A percentile compares a stretch with the other conserved stretches of the same genome.
These are phyloP conservation scores for Eueremaeus valkanovi DNA, from an alignment of 2,888 invertebrate genomes.

Conservation along the genomic window DNA sequence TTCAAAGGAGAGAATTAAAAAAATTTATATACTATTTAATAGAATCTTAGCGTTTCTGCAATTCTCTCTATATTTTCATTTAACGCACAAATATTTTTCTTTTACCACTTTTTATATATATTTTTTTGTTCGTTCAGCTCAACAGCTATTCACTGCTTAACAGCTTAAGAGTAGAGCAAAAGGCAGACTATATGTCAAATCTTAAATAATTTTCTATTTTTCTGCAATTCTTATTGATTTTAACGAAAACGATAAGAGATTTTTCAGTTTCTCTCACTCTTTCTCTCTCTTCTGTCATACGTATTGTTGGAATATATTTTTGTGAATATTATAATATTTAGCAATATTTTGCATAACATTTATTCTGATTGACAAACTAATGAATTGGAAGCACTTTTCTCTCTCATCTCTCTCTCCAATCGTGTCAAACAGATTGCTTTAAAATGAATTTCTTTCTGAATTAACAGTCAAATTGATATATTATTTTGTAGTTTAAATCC, in stretches of 20 bases:
- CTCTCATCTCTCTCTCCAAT: background rate
- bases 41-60: background rate
- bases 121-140: too few relatives aligned
- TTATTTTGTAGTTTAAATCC: constrained; percentile 3
- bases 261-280: too few relatives aligned
- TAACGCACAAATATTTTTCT: constrained; percentile 35
- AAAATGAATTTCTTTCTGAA: background rate
- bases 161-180: background rate
- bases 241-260: background rate
- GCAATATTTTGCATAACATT: background rate
- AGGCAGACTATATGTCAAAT: background rate
- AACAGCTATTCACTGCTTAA: too few relatives aligned
- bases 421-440: constrained; percentile 21
- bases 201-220: constrained; percentile 4
- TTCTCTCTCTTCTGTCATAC: background rate
- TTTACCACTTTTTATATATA: constrained; percentile 9
- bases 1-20: background rate
- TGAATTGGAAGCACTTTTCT: constrained; percentile 13
- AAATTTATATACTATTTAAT: background rate
- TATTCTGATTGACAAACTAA: constrained; percentile 23
- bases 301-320: background rate
- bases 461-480: constrained; percentile 31
- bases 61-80: background rate
- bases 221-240: constrained; percentile 3
- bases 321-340: background rate